Evolutionary conservation across 2,888 invertebrate species (phyloP).

Genomic region (Selenia dentaria): DNA sequence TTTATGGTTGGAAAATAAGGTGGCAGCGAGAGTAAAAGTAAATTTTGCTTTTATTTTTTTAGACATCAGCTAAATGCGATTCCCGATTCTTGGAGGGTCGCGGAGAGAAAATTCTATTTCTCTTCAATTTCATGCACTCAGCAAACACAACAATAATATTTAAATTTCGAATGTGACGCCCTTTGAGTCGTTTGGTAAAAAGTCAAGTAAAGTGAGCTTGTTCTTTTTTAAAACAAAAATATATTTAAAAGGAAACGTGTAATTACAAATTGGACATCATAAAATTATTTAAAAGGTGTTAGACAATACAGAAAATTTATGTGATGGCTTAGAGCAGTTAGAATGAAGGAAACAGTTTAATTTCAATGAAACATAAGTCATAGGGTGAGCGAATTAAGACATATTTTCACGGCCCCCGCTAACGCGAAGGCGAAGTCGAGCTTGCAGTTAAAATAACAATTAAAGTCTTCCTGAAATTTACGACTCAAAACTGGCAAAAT

Average conservation of each 20-base stretch:
- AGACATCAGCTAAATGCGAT: conserved; percentile 62
- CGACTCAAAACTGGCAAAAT: conserved; percentile 81
- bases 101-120: conserved; percentile 74
- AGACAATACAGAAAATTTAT: conserved; percentile 53
- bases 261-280: conserved; percentile 27
- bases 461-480: conserved; percentile 82
- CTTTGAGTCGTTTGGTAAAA: conserved; percentile 47
- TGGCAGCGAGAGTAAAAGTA: conserved; percentile 37
- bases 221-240: conserved; percentile 17
- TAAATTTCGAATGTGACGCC: conserved; percentile 71
- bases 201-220: conserved; percentile 10
- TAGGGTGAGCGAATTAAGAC: conserved; percentile 79
- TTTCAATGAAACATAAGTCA: conserved; percentile 77
- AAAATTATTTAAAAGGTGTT: conserved; percentile 43
- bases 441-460: conserved; percentile 84
- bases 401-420: conserved; percentile 73
- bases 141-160: conserved; percentile 81
- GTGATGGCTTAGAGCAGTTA: conserved; percentile 40
- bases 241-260: conserved; percentile 13
- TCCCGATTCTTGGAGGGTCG: conserved; percentile 61
- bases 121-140: conserved; percentile 81
- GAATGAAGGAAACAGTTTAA: conserved; percentile 54
- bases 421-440: conserved; percentile 71
- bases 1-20: conserved; percentile 31
- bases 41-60: conserved; percentile 50